Percentiles rank a stretch among this genome's conserved stretches.
Conservation (phyloP, 2,797 vertebrate species). For the Sebastes miniatus region DNA sequence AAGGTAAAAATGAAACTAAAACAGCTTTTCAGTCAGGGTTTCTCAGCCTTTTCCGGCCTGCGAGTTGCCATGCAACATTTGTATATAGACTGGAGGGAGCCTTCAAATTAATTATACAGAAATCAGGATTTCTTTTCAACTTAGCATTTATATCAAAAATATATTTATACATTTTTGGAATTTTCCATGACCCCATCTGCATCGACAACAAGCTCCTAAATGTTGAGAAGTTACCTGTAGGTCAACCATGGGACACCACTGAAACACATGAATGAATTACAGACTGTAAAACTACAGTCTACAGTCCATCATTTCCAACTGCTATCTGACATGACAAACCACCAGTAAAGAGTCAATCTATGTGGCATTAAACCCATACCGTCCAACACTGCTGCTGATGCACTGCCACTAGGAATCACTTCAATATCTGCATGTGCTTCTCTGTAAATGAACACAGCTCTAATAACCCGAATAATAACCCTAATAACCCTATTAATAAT, state of each 20-base stretch:
- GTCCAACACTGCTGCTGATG: background rate
- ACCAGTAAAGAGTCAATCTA: background rate
- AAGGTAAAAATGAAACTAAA: background rate
- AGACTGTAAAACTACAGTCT: background rate
- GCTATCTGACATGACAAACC: background rate
- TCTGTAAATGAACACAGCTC: conserved; percentile 38
- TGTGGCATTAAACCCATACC: background rate
- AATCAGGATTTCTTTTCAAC: background rate
- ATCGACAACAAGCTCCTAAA: background rate
- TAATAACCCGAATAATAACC: background rate
- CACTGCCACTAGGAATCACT: background rate
- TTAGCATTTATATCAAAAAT: background rate
- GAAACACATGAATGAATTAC: background rate
- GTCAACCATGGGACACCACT: background rate
- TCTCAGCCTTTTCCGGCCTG: background rate
- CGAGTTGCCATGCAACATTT: background rate
- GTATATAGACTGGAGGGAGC: background rate
- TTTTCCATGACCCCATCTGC: background rate
- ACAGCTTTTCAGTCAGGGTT: background rate
- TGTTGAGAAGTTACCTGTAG: background rate
- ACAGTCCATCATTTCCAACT: background rate
- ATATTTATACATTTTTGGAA: background rate
- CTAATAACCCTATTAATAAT: background rate
- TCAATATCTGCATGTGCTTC: background rate
- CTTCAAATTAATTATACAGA: background rate